Conservation (phyloP, 2,888 invertebrate species). For the Drosophila bunnanda region DNA sequence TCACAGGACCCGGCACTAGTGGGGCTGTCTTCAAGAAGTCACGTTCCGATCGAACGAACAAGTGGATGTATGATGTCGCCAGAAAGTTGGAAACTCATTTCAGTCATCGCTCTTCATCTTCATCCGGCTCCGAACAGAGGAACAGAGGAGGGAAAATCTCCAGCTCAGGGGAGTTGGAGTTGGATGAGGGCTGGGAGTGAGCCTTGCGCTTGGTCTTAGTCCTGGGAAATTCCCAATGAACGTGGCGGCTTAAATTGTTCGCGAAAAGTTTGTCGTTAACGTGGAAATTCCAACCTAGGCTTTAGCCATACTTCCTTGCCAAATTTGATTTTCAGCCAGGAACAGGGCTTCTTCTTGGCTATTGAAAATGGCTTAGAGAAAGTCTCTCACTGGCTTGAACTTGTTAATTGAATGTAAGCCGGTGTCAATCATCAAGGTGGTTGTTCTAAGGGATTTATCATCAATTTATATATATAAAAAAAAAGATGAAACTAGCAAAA, state of each 20-base stretch:
- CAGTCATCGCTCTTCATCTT: conserved; percentile 32
- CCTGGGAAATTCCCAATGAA: conserved; percentile 21
- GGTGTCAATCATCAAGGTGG: background rate
- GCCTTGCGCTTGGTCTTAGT: background rate
- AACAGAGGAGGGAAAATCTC: background rate
- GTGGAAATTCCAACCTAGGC: conserved; percentile 9
- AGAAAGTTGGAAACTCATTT: conserved; percentile 44
- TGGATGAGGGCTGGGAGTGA: background rate
- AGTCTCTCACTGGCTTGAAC: background rate
- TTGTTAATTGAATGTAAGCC: conserved; percentile 7
- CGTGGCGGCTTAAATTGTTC: conserved; percentile 38
- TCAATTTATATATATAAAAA: too few relatives aligned
- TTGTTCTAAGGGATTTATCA: too few relatives aligned
- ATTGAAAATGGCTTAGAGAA: background rate
- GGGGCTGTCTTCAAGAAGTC: conserved; percentile 32
- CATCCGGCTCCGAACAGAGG: background rate
- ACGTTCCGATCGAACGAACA: conserved; percentile 45
- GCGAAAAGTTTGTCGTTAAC: conserved; percentile 19
- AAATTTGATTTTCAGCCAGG: conserved; percentile 18
- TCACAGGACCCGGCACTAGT: conserved; percentile 4
- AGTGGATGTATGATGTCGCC: conserved; percentile 23
- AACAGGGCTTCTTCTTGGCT: background rate
- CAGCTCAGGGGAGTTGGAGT: conserved; percentile 14
- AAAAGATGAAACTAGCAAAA: background rate
- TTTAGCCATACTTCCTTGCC: background rate